phyloP scores from a whole-genome alignment of 2,113 vertebrate genomes.

The Lutjanus erythropterus region DNA sequence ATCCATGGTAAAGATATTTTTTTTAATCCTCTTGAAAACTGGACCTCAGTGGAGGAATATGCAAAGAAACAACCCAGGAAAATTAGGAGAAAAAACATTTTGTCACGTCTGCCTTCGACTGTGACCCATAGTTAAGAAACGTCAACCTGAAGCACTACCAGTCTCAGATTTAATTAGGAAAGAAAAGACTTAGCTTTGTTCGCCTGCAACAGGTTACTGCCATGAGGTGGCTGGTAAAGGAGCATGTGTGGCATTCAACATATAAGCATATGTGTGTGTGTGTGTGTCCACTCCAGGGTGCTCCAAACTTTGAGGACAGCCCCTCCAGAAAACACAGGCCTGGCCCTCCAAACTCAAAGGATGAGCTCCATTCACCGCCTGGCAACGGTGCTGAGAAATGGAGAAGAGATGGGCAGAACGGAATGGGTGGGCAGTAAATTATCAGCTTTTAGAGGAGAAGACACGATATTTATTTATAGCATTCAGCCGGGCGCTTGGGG shows the following conservation, averaged over 20 bases:
- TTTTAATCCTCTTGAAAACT: too few relatives aligned
- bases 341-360: conserved; percentile 82
- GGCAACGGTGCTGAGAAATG: conserved; percentile 81
- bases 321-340: conserved; percentile 82
- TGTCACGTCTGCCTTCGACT: conserved; percentile 7
- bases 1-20: too few relatives aligned
- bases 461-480: conserved; percentile 85
- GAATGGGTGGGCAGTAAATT: conserved; percentile 84
- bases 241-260: conserved; percentile 72
- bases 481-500: conserved; percentile 73
- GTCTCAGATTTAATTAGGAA: conserved; percentile 53
- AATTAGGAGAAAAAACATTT: neutral
- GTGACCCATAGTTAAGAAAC: conserved; percentile 40
- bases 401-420: conserved; percentile 77
- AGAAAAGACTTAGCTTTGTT: conserved; percentile 49
- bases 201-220: conserved; percentile 26
- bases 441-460: conserved; percentile 72
- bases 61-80: conserved; percentile 1
- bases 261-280: conserved; percentile 64
- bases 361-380: conserved; percentile 76
- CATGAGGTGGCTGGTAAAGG: conserved; percentile 67
- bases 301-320: conserved; percentile 81
- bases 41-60: neutral
- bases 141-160: conserved; percentile 55
- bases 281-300: conserved; percentile 83